A percentile compares a stretch with the other conserved stretches of the same genome.
Conservation (phyloP, 2,797 vertebrate species). For the Phoxinus dragarum region DNA sequence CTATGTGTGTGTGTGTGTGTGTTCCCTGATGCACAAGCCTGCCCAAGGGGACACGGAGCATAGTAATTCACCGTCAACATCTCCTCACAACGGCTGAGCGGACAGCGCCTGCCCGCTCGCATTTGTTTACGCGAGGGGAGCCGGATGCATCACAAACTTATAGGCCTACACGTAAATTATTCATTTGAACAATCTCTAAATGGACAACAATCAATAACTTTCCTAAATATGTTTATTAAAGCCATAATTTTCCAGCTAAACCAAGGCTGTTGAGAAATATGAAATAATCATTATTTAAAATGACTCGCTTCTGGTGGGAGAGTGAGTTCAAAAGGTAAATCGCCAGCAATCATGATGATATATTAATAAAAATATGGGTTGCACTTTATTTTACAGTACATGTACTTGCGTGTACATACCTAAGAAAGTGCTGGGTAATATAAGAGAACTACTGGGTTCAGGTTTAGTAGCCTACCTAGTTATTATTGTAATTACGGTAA, state of each 20-base stretch:
- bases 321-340: background rate
- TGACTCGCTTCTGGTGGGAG: background rate
- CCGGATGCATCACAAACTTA: conserved; percentile 30
- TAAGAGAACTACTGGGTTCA: too few relatives aligned
- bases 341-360: background rate
- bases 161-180: background rate
- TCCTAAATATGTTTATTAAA: background rate
- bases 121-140: conserved; percentile 6
- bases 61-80: conserved; percentile 51
- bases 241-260: background rate
- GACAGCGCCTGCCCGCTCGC: conserved; percentile 32
- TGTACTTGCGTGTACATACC: too few relatives aligned
- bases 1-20: conserved; percentile 22
- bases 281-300: conserved; percentile 5
- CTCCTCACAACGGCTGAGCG: conserved; percentile 36
- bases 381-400: too few relatives aligned
- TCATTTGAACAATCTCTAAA: background rate
- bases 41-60: conserved; percentile 50
- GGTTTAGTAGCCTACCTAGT: too few relatives aligned
- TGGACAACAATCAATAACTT: background rate
- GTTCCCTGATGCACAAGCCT: conserved; percentile 43
- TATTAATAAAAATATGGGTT: background rate
- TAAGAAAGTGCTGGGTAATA: too few relatives aligned
- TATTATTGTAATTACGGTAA: too few relatives aligned
- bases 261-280: background rate